Conservation (phyloP, 2,888 invertebrate genomes). For the Nebria brevicollis region DNA sequence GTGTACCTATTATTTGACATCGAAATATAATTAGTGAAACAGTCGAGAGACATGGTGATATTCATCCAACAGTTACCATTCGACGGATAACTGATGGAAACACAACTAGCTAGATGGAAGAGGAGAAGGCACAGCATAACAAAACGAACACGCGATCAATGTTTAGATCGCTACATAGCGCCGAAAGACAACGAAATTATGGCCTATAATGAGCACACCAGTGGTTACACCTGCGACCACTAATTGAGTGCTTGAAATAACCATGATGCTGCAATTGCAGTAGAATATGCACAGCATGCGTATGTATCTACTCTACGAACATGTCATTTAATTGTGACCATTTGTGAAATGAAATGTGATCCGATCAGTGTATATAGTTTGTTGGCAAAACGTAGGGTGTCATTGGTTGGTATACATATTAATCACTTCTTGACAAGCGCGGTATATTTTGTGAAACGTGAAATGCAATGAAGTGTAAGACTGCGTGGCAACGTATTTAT, state of each 20-base stretch:
- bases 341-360: slow-evolving; percentile 2
- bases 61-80: not conserved
- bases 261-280: not conserved
- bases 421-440: slow-evolving; percentile 29
- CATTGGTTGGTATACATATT: slow-evolving; percentile 26
- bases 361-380: slow-evolving; percentile 8
- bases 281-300: not conserved
- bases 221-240: slow-evolving; percentile 7
- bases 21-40: slow-evolving; percentile 3
- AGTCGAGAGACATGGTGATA: not conserved
- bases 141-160: not conserved
- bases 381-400: not conserved
- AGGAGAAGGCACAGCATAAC: not conserved
- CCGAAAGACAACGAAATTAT: not conserved
- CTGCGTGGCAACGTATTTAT: slow-evolving; percentile 32
- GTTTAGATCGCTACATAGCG: not conserved
- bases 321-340: slow-evolving; percentile 9
- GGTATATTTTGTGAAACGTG: slow-evolving; percentile 32
- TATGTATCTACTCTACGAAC: not conserved
- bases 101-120: not conserved
- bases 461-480: slow-evolving; percentile 29
- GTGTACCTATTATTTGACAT: not conserved
- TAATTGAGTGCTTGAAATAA: slow-evolving; percentile 21
- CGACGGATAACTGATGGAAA: not conserved
- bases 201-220: not conserved